Evolutionary conservation across 2,113 vertebrate genomes (phyloP).

Genomic region (Hirundichthys speculiger): DNA sequence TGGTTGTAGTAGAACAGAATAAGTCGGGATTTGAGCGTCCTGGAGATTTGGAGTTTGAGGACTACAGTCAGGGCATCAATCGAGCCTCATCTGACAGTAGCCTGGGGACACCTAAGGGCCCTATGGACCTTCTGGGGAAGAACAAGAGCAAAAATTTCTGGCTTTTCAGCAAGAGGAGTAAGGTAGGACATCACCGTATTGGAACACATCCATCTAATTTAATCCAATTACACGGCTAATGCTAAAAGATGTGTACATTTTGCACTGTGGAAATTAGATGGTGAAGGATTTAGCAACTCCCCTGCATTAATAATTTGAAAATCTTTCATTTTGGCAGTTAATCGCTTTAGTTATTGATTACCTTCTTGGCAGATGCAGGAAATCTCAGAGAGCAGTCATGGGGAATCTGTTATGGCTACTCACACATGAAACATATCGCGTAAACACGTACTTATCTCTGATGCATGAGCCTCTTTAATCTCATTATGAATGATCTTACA

Average conservation of each 20-base stretch:
- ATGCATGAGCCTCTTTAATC: constrained; percentile 57
- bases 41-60: constrained; percentile 89
- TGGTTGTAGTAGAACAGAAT: constrained; percentile 87
- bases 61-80: constrained; percentile 91
- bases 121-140: constrained; percentile 81
- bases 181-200: constrained; percentile 78
- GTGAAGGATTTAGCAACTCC: not conserved
- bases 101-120: constrained; percentile 84
- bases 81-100: constrained; percentile 88
- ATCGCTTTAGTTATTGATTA: not conserved
- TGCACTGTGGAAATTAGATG: not conserved
- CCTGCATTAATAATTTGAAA: not conserved
- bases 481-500: constrained; percentile 9
- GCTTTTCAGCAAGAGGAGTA: constrained; percentile 90
- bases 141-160: constrained; percentile 86
- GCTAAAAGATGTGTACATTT: no score
- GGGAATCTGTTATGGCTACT: constrained; percentile 37
- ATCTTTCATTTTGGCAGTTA: not conserved
- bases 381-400: constrained; percentile 33
- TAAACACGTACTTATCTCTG: constrained; percentile 22
- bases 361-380: constrained; percentile 32
- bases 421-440: constrained; percentile 15
- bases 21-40: constrained; percentile 91
- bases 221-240: no score
- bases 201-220: not conserved